Percentiles rank a stretch among this genome's conserved stretches.
Evolutionary conservation across 1,140 invertebrate species (phyloP).

Genomic region (Idris sp.): DNA sequence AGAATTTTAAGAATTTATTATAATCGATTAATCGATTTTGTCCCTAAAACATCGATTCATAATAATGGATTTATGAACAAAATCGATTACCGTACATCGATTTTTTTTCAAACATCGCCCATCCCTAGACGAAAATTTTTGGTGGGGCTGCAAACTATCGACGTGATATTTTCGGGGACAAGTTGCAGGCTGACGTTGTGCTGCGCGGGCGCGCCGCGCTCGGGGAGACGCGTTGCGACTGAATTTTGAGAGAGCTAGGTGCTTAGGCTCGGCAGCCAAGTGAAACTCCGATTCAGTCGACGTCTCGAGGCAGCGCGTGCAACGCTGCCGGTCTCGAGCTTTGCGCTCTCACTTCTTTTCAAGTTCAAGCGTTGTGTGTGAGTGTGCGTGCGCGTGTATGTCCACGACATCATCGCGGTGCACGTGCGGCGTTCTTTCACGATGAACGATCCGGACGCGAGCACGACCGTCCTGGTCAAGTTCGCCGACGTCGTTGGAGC

Average conservation of each 20-base stretch:
- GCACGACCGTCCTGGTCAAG: constrained; percentile 15
- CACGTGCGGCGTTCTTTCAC: constrained; percentile 18
- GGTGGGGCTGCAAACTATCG: constrained; percentile 16
- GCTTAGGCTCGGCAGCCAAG: too few species aligned
- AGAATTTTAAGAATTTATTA: too few species aligned
- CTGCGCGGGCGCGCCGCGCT: constrained; percentile 24
- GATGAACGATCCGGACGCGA: constrained; percentile 15
- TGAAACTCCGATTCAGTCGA: constrained; percentile 12
- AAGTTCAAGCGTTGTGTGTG: constrained; percentile 13
- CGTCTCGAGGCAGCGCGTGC: constrained; percentile 7
- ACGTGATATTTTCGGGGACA: constrained; percentile 20
- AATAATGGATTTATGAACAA: too few species aligned
- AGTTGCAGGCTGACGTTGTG: constrained; percentile 7
- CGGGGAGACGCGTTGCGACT: constrained; percentile 21
- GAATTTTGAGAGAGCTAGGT: constrained; percentile 2
- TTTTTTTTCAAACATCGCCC: too few species aligned
- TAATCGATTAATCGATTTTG: too few species aligned
- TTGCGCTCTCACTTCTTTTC: too few species aligned
- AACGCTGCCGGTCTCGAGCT: background rate
- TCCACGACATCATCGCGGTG: constrained; percentile 8
- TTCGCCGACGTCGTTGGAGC: constrained; percentile 19
- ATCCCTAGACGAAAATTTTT: constrained; percentile 9
- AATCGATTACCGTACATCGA: too few species aligned
- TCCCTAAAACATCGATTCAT: too few species aligned
- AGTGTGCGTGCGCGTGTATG: constrained; percentile 20